Base-by-base conservation (phyloP, 1,140 invertebrate genomes). In the Aporrectodea caliginosa region DNA sequence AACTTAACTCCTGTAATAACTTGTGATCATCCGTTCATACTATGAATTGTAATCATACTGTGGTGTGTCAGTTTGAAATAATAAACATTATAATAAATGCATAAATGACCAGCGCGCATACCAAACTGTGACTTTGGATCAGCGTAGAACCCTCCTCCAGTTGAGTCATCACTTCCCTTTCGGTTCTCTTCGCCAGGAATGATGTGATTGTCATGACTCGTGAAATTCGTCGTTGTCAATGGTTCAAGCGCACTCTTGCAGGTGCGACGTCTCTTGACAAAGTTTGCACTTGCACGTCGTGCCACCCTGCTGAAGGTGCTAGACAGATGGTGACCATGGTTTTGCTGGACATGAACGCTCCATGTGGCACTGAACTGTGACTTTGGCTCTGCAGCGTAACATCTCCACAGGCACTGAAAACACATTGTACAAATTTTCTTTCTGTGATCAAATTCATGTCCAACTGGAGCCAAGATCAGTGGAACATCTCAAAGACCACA, bases 321-420 rank as follows among this genome's bases (percentile, higher is more conserved):
- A 27, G 75, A 76, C 75, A 76, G 43, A 22, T 58, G 6, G 75
- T 76, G 75, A 0, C 32, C 32, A 58, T 58, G 43, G 6, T 6
- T 58, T 16, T 87, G 86, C 78, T 87, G 85, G 6, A 85, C 84
- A 78, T 89, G 86, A 43, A 88, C 86, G 75, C 86, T 85, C 88
- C 88, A 89, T 0, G 88, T 89, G 12, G 88, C 87, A 35, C 83
- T 81, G 14, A 85, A 87, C 70, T 85, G 84, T n/a, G 84, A 86
- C 0, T 78, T 80, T 2, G 87, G 84, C n/a, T 87, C 85, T 0
- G 87, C 86, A 31, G 96, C 96, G 90, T 97, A 96, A 88, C 95
- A 98, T 81, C 96, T 90, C 96, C 96, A 98, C 72, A 97, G 90
- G 83, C 95, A 96, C 88, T 98, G 95, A 84, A 96, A 6, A 22